Evolutionary conservation across 2,113 vertebrate species (phyloP).

Genomic region (Ovis canadensis): DNA sequence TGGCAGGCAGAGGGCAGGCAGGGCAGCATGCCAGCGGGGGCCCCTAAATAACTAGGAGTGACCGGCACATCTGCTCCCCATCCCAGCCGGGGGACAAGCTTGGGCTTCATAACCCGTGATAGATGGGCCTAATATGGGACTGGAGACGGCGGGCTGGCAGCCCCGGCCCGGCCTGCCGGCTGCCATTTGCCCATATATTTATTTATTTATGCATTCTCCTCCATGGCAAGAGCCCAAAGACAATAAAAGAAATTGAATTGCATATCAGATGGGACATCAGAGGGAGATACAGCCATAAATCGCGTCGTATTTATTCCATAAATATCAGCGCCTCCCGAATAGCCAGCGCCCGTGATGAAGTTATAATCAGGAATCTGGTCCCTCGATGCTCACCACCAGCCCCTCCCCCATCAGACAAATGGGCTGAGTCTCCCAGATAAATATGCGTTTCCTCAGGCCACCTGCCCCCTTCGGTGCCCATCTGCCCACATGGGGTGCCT

Average conservation of each 20-base stretch:
- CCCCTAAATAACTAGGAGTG: constrained; percentile 62
- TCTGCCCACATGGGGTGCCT: background rate
- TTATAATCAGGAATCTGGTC: constrained; percentile 64
- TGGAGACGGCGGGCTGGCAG: constrained; percentile 52
- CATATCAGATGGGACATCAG: constrained; percentile 73
- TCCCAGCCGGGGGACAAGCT: constrained; percentile 41
- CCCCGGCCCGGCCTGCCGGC: constrained; percentile 34
- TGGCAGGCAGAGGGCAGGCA: background rate
- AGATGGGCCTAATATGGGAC: constrained; percentile 69
- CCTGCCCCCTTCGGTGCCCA: background rate
- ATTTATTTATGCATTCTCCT: constrained; percentile 73
- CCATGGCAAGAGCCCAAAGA: constrained; percentile 68
- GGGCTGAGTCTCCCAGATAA: background rate
- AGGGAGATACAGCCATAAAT: constrained; percentile 66
- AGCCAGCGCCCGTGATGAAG: constrained; percentile 42
- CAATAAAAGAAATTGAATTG: constrained; percentile 77
- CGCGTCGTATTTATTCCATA: constrained; percentile 67
- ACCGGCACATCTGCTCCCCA: constrained; percentile 37
- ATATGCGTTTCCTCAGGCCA: background rate
- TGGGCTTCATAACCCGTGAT: constrained; percentile 51
- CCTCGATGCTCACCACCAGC: background rate
- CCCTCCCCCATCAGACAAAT: constrained; percentile 15
- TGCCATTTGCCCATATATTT: constrained; percentile 69
- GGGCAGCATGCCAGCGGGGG: constrained; percentile 34
- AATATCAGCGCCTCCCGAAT: constrained; percentile 55